Percentiles rank a stretch among this genome's conserved stretches.
These are phyloP conservation scores for Heliconius erato DNA, from an alignment of 2,888 invertebrate species.

Conservation along the genomic window DNA sequence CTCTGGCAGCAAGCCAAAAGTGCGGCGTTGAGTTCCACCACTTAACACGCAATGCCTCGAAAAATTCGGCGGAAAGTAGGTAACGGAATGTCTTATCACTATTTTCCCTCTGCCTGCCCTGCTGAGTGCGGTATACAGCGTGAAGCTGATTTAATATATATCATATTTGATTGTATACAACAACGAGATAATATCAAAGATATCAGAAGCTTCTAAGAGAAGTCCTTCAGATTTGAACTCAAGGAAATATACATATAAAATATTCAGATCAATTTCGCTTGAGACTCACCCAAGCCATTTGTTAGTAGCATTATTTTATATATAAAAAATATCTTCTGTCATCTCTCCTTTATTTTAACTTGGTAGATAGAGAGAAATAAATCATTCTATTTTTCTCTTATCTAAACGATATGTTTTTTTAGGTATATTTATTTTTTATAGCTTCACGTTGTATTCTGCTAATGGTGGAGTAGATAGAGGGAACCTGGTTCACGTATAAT, in stretches of 20 bases:
- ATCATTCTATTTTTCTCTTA: not conserved
- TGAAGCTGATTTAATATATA: too few species aligned
- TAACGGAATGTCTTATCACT: too few species aligned
- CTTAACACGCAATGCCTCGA: too few species aligned
- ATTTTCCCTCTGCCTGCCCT: too few species aligned
- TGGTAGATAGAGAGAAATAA: not conserved
- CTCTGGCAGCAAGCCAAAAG: too few species aligned
- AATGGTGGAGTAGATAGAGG: too few species aligned
- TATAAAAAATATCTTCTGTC: not conserved
- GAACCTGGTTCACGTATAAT: too few species aligned
- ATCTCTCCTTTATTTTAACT: not conserved
- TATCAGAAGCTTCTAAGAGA: not conserved
- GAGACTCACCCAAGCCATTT: not conserved
- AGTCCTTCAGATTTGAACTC: not conserved
- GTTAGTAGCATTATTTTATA: not conserved
- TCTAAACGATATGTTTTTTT: not conserved
- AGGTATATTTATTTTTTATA: not conserved
- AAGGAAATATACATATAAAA: not conserved
- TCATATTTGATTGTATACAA: too few species aligned
- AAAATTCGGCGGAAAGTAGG: too few species aligned
- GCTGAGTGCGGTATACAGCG: too few species aligned
- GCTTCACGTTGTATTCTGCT: too few species aligned
- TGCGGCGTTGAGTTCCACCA: too few species aligned
- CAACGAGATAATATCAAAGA: not conserved
- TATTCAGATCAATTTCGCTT: not conserved